Conservation (phyloP, 2,797 vertebrate genomes). For the Acanthiza pusilla region DNA sequence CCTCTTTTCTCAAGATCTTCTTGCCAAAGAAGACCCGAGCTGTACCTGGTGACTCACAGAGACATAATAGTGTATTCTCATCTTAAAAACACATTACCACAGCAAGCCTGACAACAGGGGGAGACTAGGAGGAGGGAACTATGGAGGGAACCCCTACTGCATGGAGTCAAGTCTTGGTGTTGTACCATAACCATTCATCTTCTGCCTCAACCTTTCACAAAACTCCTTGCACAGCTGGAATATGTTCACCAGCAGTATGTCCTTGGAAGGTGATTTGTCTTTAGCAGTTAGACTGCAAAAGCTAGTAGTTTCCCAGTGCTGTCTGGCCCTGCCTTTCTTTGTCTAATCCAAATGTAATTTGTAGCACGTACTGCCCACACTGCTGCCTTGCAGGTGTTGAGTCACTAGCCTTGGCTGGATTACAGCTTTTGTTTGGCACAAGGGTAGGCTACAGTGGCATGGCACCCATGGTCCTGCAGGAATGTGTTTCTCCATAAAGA, state of each 20-base stretch:
- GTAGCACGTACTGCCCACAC: neutral
- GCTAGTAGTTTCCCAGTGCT: neutral
- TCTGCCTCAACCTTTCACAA: neutral
- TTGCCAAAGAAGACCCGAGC: neutral
- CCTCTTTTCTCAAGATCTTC: neutral
- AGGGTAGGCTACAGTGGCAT: too few relatives aligned
- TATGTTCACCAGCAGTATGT: neutral
- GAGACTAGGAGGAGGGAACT: neutral
- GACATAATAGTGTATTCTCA: neutral
- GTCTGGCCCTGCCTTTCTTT: neutral
- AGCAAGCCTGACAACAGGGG: neutral
- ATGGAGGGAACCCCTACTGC: neutral
- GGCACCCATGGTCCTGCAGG: neutral
- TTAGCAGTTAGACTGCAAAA: neutral
- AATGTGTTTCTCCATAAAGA: neutral
- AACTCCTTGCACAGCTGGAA: neutral
- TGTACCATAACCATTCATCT: neutral
- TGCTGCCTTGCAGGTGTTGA: neutral
- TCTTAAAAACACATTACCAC: neutral
- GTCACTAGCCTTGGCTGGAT: neutral
- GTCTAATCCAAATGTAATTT: neutral
- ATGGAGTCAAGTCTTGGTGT: neutral
- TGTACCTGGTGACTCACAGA: neutral
- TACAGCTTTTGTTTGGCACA: neutral
- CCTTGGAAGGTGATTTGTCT: neutral